Evolutionary conservation across 92 coral and sea anemone species (phyloP), one percentile per base, ranked within the genome.

Genomic region (Actinernus sp.): DNA sequence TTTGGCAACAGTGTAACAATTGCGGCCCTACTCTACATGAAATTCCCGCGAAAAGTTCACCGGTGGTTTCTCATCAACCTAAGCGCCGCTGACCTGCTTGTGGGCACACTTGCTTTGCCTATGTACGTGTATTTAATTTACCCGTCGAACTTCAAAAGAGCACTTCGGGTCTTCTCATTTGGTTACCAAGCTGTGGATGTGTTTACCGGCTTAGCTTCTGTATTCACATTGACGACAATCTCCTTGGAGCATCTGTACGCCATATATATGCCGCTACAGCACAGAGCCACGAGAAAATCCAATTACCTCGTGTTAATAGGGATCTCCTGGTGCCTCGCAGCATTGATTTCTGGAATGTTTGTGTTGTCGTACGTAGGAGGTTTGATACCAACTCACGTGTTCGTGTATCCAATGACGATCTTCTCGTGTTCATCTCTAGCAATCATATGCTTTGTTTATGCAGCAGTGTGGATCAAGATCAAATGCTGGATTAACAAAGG

Each of bases 21-120:
- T 41, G 69, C 65, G 2, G 88, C 88, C 10, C 71, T 89, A 19
- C 9, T 65, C 19, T 62, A 78, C 39, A 74, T 56, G 43, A 84
- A 56, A 26, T 74, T 83, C 23, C 60, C 74, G 25, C 69, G 92
- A 30, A 83, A 74, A 45, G 40, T 68, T 2, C 77, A 88, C 29
- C 66, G 78, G 45, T 80, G 68, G 51, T 85, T 85, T 68, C 78
- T 89, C 20, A 58, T 89, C 9, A 89, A 83, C 54, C 66, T 89
- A 23, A 81, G 92, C 13, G 58, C 67, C n/a, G 90, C 92, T 49
- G 96, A 89, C 55, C 55, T 89, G 66, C 41, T 85, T 63, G 96
- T 89, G 40, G 92, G 96, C 31, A 40, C 82, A 20, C 34, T 89
- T 2, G 85, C 92, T 3, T 29, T 89, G 8, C 96, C 96, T n/a